Evolutionary conservation across 2,888 invertebrate species (phyloP), one percentile per base, ranked within the genome.

Genomic region (Andrena fulva): DNA sequence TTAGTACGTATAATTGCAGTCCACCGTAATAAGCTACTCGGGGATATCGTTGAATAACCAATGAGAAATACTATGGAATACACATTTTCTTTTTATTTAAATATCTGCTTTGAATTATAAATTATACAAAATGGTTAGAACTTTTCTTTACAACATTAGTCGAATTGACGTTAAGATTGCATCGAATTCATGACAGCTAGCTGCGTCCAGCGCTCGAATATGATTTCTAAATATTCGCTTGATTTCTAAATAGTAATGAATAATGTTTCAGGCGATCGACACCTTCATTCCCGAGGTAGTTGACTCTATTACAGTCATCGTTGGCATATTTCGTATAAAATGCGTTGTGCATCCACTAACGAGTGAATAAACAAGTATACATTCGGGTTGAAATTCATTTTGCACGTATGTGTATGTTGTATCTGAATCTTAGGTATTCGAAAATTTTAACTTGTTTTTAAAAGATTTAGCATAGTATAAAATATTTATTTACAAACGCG

Each of bases 161-260:
- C 8, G 7, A 35, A 48, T 27, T 16, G 20, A 33, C 29, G 31
- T 8, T 42, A 4, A 60, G 52, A 8, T 29, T 33, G 5, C 10
- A 59, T 59, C 48, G 7, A 8, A 24, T 69, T 31, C 29, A 29
- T 12, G 60, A 35, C 60, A 24, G 12, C n/a, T 27, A 35, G 20
- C 29, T 54, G 80, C 77, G 71, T 54, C 62, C 71, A 77, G 77
- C 80, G 67, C 54, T 52, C 31, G 29, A 59, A 54, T n/a, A 68
- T 33, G 24, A 54, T 50, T 68, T 27, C 33, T 24, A 35, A 33
- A 12, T 56, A 56, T 33, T 56, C 31, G 33, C 16, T 24, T 20
- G 20, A 20, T 20, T 20, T 20, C 20, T 20, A 20, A 20, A 20
- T 20, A 29, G 12, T n/a, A 10, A 56, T 24, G 20, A 56, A 12